A percentile compares a stretch with the other conserved stretches of the same genome.
Conservation (phyloP, 2,797 vertebrate species). For the Podarcis siculus region DNA sequence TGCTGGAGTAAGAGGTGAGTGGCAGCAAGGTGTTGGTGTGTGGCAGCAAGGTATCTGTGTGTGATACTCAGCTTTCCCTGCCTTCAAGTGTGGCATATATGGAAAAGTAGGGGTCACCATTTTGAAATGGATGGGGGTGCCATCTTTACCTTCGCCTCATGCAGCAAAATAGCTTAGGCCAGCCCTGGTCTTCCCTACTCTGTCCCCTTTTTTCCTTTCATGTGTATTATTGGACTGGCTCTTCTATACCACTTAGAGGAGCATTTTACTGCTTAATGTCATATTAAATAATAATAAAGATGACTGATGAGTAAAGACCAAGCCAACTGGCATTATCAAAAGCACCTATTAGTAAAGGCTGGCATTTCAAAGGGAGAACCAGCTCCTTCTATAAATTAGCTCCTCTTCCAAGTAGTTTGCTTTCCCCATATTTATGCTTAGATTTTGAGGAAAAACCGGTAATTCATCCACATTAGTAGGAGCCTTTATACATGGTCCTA, state of each 20-base stretch:
- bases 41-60: too few relatives aligned
- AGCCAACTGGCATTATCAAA: neutral
- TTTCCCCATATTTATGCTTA: neutral
- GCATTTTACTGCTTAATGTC: neutral
- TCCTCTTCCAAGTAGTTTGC: neutral
- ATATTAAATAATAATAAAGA: neutral
- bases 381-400: neutral
- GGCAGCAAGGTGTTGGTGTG: too few relatives aligned
- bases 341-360: neutral
- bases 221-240: neutral
- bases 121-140: too few relatives aligned
- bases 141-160: too few relatives aligned
- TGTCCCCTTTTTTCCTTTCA: neutral
- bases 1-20: too few relatives aligned
- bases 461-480: neutral
- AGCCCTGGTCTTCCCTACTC: too few relatives aligned
- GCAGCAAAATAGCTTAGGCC: too few relatives aligned
- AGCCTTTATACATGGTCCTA: neutral
- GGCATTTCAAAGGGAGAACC: neutral
- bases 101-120: too few relatives aligned
- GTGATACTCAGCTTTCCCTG: too few relatives aligned
- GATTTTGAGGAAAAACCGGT: neutral
- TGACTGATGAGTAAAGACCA: neutral
- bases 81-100: too few relatives aligned
- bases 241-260: neutral